Evolutionary conservation across 2,113 vertebrate species (phyloP).

Genomic region (Cephalophus harveyi): DNA sequence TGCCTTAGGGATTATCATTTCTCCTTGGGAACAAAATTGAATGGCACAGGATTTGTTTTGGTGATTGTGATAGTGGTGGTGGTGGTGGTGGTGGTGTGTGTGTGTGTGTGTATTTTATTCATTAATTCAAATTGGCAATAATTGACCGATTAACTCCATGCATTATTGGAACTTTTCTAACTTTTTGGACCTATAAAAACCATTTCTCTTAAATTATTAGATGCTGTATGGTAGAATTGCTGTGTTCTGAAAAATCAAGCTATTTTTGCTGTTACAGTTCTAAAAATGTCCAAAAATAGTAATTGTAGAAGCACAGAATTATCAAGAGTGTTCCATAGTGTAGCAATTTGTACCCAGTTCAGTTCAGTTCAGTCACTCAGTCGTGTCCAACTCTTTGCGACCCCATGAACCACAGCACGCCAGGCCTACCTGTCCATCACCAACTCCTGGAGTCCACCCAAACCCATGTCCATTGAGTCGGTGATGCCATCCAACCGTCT

Average conservation of each 20-base stretch:
- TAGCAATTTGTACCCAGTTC: not conserved
- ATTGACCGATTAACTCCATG: not conserved
- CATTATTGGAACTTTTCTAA: not conserved
- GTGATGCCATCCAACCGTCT: not conserved
- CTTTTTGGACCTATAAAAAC: not conserved
- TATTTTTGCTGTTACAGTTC: not conserved
- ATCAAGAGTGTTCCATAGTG: not conserved
- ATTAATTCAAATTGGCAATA: not conserved
- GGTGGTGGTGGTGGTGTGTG: too few relatives aligned
- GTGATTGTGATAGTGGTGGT: not conserved
- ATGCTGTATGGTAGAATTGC: not conserved
- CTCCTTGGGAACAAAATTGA: not conserved
- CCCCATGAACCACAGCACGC: not conserved
- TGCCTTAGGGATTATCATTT: not conserved
- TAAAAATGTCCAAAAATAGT: not conserved
- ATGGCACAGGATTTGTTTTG: not conserved
- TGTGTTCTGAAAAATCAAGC: conserved; percentile 6
- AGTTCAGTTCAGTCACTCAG: not conserved
- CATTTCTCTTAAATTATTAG: not conserved
- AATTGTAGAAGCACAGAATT: not conserved
- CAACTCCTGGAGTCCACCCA: not conserved
- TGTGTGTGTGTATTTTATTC: not conserved
- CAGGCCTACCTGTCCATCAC: not conserved
- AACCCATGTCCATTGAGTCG: not conserved
- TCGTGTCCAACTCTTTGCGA: fast-evolving